These are phyloP conservation scores for Eupeodes luniger DNA, from an alignment of 2,888 invertebrate genomes.

Conservation along the genomic window DNA sequence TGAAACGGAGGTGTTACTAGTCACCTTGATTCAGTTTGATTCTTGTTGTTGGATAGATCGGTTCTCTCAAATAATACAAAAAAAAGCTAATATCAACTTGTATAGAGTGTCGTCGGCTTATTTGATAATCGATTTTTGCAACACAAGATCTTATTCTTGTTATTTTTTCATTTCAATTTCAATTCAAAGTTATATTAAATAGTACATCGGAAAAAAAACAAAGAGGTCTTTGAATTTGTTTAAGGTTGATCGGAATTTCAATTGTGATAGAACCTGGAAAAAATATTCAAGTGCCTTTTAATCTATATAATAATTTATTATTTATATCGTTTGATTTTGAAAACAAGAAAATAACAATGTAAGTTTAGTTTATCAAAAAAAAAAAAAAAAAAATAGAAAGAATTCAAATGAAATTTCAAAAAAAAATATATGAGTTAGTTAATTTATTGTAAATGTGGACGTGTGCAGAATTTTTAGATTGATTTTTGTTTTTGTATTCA, in stretches of 20 bases:
- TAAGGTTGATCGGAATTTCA: conserved; percentile 51
- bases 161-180: conserved; percentile 23
- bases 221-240: conserved; percentile 26
- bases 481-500: not conserved
- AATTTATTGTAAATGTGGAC: conserved; percentile 18
- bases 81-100: not conserved
- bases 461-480: conserved; percentile 17
- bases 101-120: conserved; percentile 38
- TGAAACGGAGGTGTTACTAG: conserved; percentile 75
- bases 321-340: conserved; percentile 34
- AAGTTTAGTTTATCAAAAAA: conserved; percentile 6
- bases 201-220: conserved; percentile 12
- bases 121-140: conserved; percentile 70
- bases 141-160: conserved; percentile 62
- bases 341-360: conserved; percentile 32
- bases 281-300: conserved; percentile 6
- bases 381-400: not conserved
- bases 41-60: conserved; percentile 84
- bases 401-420: not conserved
- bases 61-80: conserved; percentile 78
- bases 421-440: not conserved
- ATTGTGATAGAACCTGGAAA: conserved; percentile 46
- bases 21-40: conserved; percentile 82
- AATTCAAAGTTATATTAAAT: conserved; percentile 14
- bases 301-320: not conserved